Evolutionary conservation across 1,140 invertebrate species (phyloP).

Genomic region (Pectinophora gossypiella): DNA sequence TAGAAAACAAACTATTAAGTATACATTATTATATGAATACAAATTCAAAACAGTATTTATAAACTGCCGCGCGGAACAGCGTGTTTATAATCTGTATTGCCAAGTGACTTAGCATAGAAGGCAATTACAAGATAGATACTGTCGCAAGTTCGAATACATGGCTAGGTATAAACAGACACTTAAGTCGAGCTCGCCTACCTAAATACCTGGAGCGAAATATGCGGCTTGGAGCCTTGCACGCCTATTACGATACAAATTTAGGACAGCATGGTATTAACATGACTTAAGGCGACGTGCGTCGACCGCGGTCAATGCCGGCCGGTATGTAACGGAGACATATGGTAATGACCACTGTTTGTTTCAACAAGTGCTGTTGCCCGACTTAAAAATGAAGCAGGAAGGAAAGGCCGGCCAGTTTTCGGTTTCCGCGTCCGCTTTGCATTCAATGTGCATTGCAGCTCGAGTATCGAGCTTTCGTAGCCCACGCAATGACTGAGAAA

Average conservation of each 20-base stretch:
- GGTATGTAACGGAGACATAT: constrained; percentile 42
- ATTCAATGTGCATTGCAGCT: neutral
- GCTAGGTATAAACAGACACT: constrained; percentile 15
- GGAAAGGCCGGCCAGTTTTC: constrained; percentile 1
- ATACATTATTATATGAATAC: too few relatives aligned
- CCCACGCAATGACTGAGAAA: neutral
- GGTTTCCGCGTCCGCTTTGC: constrained; percentile 1
- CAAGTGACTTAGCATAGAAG: too few relatives aligned
- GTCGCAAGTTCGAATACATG: neutral
- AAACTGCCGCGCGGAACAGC: too few relatives aligned
- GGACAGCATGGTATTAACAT: constrained; percentile 39
- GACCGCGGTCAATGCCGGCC: constrained; percentile 43
- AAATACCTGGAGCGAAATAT: constrained; percentile 24
- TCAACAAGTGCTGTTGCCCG: neutral
- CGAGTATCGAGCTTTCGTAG: neutral
- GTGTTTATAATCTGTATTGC: neutral
- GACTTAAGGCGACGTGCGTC: constrained; percentile 31
- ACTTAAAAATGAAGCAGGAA: constrained; percentile 17
- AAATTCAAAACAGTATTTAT: neutral
- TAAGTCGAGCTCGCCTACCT: constrained; percentile 22
- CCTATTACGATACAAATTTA: constrained; percentile 30
- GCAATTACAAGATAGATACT: neutral
- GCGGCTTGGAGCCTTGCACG: constrained; percentile 32
- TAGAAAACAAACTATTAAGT: too few relatives aligned
- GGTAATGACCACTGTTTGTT: constrained; percentile 32